Evolutionary conservation across 2,888 invertebrate species (phyloP).

Genomic region (Amphipyra tragopoginis): DNA sequence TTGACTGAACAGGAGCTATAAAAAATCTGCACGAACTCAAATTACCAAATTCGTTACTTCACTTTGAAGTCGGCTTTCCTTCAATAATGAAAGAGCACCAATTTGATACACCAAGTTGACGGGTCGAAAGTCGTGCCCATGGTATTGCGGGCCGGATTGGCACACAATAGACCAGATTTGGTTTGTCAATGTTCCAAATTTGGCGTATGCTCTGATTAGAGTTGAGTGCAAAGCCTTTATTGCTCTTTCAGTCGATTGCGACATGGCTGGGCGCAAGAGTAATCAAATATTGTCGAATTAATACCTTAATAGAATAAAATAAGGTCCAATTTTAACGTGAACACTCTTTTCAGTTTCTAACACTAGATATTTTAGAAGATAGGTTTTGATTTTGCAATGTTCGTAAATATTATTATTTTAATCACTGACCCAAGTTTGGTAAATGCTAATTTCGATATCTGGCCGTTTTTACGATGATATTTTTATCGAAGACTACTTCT

Average conservation of each 20-base stretch:
- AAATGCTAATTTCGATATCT: no score
- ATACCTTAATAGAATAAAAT: neutral
- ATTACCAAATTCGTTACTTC: neutral
- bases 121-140: constrained; percentile 47
- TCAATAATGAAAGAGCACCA: constrained; percentile 13
- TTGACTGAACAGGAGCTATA: no score
- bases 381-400: no score
- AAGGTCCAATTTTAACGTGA: neutral
- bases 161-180: constrained; percentile 59
- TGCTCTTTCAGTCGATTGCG: constrained; percentile 19
- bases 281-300: neutral
- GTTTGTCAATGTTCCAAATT: constrained; percentile 60
- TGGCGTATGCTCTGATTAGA: constrained; percentile 49
- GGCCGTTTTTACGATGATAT: no score
- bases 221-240: constrained; percentile 33
- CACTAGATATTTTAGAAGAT: no score
- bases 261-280: neutral
- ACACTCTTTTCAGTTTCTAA: neutral
- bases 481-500: neutral
- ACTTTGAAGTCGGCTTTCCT: constrained; percentile 6
- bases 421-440: no score
- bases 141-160: constrained; percentile 51
- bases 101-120: constrained; percentile 38
- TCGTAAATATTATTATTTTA: no score
- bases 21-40: no score